phyloP scores from a whole-genome alignment of 2,113 vertebrate species.

The Festucalex cinctus region DNA sequence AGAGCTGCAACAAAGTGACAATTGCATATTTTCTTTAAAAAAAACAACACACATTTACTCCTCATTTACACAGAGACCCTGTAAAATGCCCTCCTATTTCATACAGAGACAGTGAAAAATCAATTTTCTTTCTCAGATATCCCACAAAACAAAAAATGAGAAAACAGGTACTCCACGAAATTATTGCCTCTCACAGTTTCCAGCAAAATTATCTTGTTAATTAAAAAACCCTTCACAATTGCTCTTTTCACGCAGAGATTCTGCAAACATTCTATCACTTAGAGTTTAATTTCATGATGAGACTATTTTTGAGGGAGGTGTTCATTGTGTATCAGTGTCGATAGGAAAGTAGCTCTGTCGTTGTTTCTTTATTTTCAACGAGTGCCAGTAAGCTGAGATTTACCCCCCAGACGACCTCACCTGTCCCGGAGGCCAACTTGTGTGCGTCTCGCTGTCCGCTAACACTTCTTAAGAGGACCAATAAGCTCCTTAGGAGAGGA shows the following conservation, averaged over 20 bases:
- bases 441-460: background rate
- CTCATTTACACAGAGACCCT: background rate
- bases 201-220: too few species aligned
- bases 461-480: constrained; percentile 37
- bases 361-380: background rate
- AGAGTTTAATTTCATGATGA: too few species aligned
- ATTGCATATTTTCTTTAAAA: too few species aligned
- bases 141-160: too few species aligned
- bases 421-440: constrained; percentile 10
- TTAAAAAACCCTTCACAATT: too few species aligned
- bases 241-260: too few species aligned
- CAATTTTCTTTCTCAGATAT: too few species aligned
- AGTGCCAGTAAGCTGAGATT: constrained; percentile 10
- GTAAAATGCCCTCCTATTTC: too few species aligned
- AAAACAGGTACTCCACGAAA: background rate
- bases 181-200: background rate
- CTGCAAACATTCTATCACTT: too few species aligned
- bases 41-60: background rate
- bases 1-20: background rate
- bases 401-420: constrained; percentile 9
- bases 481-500: constrained; percentile 52
- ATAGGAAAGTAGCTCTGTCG: background rate
- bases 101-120: too few species aligned
- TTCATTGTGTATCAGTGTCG: too few species aligned
- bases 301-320: too few species aligned